These are phyloP conservation scores for Cossypha heuglini DNA, from an alignment of 2,797 vertebrate species.

Conservation along the genomic window DNA sequence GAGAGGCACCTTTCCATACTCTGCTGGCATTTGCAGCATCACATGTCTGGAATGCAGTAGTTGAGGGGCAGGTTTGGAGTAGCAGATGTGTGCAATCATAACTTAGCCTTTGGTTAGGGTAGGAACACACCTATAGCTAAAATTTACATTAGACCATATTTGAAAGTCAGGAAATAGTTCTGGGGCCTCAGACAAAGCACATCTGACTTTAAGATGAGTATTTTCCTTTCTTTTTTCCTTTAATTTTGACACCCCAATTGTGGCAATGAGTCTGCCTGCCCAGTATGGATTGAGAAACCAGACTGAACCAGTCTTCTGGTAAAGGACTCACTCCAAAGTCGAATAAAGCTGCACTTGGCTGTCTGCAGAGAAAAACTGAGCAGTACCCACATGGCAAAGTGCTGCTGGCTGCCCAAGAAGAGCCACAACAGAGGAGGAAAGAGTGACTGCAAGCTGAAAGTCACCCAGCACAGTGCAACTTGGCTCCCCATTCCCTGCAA, in stretches of 20 bases:
- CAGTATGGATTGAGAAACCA: accelerated
- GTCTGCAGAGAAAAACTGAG: neutral
- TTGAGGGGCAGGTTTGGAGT: neutral
- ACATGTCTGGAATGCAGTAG: neutral
- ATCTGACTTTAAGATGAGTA: neutral
- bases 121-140: neutral
- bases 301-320: neutral
- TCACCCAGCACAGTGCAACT: neutral
- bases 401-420: neutral
- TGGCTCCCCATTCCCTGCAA: neutral
- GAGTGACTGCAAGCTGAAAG: neutral
- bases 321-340: neutral
- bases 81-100: neutral
- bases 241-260: neutral
- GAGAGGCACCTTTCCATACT: neutral
- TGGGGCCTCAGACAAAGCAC: neutral
- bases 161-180: neutral
- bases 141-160: neutral
- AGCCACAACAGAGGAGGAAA: neutral
- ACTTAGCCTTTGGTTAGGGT: neutral
- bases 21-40: neutral
- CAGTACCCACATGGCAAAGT: neutral
- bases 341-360: neutral
- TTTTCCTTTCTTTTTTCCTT: neutral
- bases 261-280: neutral